These are phyloP conservation scores for Symphodus melops DNA, from an alignment of 2,113 vertebrate genomes.

Conservation along the genomic window DNA sequence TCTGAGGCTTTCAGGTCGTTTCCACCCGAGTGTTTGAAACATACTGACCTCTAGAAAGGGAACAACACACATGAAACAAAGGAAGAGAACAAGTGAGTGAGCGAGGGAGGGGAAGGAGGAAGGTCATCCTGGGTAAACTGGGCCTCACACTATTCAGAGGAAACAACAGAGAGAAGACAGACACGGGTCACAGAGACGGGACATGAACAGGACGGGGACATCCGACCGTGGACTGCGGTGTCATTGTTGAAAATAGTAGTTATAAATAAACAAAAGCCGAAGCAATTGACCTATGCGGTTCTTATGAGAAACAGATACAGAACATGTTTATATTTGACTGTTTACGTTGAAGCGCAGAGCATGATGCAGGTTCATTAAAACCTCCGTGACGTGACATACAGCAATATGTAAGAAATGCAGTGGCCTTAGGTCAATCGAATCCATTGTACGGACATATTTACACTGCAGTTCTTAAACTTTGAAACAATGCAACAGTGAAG, in stretches of 20 bases:
- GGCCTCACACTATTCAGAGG: slow-evolving; percentile 41
- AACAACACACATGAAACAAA: slow-evolving; percentile 7
- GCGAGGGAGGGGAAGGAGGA: background rate
- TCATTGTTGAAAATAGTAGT: background rate
- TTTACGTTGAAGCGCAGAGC: background rate
- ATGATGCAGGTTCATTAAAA: background rate
- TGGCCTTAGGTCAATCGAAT: background rate
- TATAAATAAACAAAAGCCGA: background rate
- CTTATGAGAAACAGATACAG: background rate
- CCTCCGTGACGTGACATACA: background rate
- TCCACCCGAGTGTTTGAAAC: slow-evolving; percentile 19
- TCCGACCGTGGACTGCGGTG: background rate
- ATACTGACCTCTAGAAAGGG: slow-evolving; percentile 26
- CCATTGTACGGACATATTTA: background rate
- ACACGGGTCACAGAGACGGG: slow-evolving; percentile 6
- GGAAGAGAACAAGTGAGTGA: background rate
- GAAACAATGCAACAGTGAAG: too few species aligned
- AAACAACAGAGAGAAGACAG: slow-evolving; percentile 34
- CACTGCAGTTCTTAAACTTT: background rate
- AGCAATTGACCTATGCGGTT: background rate
- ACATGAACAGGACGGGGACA: slow-evolving; percentile 11
- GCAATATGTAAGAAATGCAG: background rate
- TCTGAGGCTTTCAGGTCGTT: background rate
- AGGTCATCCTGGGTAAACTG: slow-evolving; percentile 38
- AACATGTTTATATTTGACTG: background rate